A percentile compares a stretch with the other conserved stretches of the same genome.
Conservation (phyloP, 2,113 vertebrate species). For the Naja naja region DNA sequence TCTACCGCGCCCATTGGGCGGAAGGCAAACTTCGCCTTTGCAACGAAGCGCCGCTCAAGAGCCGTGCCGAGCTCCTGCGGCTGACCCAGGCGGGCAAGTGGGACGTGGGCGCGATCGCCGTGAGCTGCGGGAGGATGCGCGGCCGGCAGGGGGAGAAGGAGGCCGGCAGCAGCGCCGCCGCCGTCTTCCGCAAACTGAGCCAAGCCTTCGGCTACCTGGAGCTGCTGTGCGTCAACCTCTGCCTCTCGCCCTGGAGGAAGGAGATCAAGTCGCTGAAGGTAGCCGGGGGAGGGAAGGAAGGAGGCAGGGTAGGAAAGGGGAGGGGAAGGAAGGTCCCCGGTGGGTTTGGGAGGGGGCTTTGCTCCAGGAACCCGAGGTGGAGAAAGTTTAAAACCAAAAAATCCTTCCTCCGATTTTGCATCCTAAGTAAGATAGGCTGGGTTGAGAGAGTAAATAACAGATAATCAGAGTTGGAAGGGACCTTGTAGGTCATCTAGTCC, state of each 20-base stretch:
- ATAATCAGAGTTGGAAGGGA: too few species aligned
- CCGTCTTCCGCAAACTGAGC: conserved; percentile 23
- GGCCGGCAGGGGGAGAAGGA: neutral
- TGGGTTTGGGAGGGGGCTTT: too few species aligned
- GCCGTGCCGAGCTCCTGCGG: conserved; percentile 14
- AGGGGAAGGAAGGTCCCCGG: too few species aligned
- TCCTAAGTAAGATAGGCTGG: too few species aligned
- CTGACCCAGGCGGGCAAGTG: neutral
- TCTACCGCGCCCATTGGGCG: conserved; percentile 22
- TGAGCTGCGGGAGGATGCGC: neutral
- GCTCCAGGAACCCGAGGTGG: too few species aligned
- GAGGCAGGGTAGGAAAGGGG: too few species aligned
- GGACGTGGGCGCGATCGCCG: conserved; percentile 36
- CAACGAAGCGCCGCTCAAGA: conserved; percentile 31
- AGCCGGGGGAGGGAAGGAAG: too few species aligned
- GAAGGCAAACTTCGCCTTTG: conserved; percentile 38
- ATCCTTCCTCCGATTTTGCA: too few species aligned
- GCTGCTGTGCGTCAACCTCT: conserved; percentile 64
- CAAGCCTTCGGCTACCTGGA: conserved; percentile 64
- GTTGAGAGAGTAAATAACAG: too few species aligned
- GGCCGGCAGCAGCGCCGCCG: too few species aligned
- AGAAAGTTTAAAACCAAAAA: too few species aligned
- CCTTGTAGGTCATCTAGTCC: too few species aligned
- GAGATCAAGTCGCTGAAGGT: conserved; percentile 56
- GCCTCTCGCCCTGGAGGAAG: conserved; percentile 66